Base-by-base conservation (phyloP, 2,797 vertebrate genomes). In the Chrosomus eos region DNA sequence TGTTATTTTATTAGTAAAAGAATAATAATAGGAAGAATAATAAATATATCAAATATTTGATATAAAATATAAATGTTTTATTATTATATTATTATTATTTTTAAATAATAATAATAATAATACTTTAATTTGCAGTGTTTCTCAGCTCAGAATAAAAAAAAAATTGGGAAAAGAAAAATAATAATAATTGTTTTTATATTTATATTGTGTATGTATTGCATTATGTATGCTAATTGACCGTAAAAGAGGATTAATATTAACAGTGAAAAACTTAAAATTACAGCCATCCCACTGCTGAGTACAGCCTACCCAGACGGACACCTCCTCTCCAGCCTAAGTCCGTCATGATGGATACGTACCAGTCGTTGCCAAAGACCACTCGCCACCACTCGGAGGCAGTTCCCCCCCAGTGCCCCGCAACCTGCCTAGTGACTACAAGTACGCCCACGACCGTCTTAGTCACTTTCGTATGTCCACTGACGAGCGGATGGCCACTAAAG, bases 391-490 rank as follows among this genome's bases (percentile, higher is more conserved):
- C 0, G 95, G 94, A 89, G 88, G 91, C 21, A 93, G 92, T 89
- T 97, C 98, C 19, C 96, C 97, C 1, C 95, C 96, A 3, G 90
- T 90, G 28, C 90, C 93, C 43, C 95, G 95, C 86, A 96, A 97
- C 89, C 89, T 99, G 81, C 97, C 97, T 14, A 97, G 98, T 36
- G 98, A 99, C 94, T 99, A 99, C 92, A 99, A 99, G 89, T 99
- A 99, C 0, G 98, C 98, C 0, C 98, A 99, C 18, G 98, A 99
- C 91, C 96, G 98, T 0, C 96, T 99, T 40, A 98, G 97, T 92
- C 98, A 99, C 94, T 95, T 98, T 92, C 97, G 97, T 91, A 99
- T 99, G 98, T 98, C 97, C 19, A 96, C 95, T 0, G 97, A 98
- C 78, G 98, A 99, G 85, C 96, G 98, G 10, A 90, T 96, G 89